phyloP scores from a whole-genome alignment of 2,113 vertebrate genomes.

The Petaurus breviceps region DNA sequence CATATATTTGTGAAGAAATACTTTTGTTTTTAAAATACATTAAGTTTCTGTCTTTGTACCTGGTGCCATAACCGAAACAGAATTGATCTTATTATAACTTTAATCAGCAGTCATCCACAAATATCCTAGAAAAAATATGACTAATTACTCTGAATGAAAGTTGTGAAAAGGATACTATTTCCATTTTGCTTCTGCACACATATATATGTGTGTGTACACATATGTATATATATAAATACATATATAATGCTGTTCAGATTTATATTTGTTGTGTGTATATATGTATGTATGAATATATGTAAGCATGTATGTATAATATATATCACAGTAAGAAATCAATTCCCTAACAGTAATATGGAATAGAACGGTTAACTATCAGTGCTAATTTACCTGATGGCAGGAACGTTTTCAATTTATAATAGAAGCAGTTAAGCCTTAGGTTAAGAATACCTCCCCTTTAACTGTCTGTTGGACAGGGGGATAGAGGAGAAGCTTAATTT shows the following conservation, averaged over 20 bases:
- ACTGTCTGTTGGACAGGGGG: neutral
- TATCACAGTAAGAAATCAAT: neutral
- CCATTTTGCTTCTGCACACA: neutral
- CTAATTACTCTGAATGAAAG: neutral
- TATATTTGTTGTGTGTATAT: neutral
- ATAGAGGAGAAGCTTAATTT: neutral
- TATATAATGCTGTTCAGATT: neutral
- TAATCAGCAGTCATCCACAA: neutral
- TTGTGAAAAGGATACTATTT: neutral
- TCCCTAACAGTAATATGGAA: neutral
- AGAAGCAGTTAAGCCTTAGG: neutral
- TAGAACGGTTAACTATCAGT: neutral
- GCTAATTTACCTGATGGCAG: neutral
- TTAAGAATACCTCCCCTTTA: constrained; percentile 7
- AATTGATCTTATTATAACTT: neutral
- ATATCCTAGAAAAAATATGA: neutral
- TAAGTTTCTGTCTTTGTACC: neutral
- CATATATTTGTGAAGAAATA: neutral
- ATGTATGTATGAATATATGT: neutral
- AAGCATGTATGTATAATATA: too few species aligned
- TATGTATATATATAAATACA: neutral
- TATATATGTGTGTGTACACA: too few species aligned
- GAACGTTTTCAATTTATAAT: neutral
- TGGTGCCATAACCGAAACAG: neutral
- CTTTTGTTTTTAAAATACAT: neutral